Conservation (phyloP, 1,140 invertebrate species). For the Macrobrachium rosenbergii region DNA sequence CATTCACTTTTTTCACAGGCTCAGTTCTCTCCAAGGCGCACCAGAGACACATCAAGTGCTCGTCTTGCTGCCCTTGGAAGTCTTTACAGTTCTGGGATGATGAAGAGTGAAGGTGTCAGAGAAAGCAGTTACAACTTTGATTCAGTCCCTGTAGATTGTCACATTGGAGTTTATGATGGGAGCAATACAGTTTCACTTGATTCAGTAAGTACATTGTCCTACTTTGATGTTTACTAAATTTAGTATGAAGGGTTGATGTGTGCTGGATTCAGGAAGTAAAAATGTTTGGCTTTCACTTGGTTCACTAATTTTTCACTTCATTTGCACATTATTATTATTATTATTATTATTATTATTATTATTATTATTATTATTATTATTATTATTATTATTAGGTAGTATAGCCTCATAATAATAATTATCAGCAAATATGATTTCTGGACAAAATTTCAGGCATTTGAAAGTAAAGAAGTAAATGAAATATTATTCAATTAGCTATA, state of each 20-base stretch:
- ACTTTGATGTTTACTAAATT: conserved; percentile 3
- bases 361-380: too few species aligned
- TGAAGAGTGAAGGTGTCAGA: conserved; percentile 26
- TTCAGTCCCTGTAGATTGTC: conserved; percentile 32
- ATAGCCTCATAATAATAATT: too few species aligned
- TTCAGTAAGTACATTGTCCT: conserved; percentile 43
- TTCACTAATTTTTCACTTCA: too few species aligned
- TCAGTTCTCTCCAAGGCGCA: conserved; percentile 46
- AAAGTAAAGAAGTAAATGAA: too few species aligned
- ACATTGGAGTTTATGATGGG: conserved; percentile 57
- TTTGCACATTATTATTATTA: too few species aligned
- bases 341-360: too few species aligned
- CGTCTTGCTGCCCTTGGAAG: conserved; percentile 30
- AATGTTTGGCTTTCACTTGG: too few species aligned
- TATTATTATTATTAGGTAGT: too few species aligned
- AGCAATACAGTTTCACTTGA: conserved; percentile 56
- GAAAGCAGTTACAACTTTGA: conserved; percentile 18
- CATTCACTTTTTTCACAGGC: conserved; percentile 8
- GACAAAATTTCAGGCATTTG: too few species aligned
- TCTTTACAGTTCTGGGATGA: conserved; percentile 36
- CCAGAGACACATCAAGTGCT: conserved; percentile 28
- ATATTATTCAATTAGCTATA: too few species aligned
- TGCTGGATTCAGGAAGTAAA: too few species aligned
- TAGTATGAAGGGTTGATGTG: not conserved
- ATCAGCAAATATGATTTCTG: too few species aligned